A percentile compares a stretch with the other conserved stretches of the same genome.
Evolutionary conservation across 2,888 invertebrate genomes (phyloP).

Genomic region (Aporophyla lueneburgensis): DNA sequence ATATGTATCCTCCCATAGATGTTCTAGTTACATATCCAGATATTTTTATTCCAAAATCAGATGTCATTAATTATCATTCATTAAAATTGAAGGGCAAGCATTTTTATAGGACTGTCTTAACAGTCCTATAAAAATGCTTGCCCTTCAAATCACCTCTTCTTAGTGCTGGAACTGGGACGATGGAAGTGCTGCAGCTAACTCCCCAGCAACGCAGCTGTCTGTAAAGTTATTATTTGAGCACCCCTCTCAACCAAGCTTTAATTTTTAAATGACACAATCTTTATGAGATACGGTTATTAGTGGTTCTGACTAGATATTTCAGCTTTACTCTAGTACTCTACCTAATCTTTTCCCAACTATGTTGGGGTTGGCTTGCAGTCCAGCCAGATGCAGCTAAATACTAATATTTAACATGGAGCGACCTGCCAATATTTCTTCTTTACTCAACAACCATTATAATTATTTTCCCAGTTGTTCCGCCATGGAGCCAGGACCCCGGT

Average conservation of each 20-base stretch:
- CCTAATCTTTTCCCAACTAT: no score
- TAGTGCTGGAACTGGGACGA: neutral
- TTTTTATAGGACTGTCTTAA: no score
- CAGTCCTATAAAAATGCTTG: neutral
- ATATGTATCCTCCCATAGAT: neutral
- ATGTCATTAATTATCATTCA: neutral
- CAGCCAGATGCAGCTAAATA: no score
- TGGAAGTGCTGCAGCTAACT: neutral
- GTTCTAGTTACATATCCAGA: neutral
- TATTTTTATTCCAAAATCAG: neutral
- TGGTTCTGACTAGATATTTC: neutral
- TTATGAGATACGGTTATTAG: neutral
- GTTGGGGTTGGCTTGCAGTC: no score
- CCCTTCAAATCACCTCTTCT: neutral
- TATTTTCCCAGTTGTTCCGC: conserved; percentile 92
- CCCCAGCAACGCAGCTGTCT: neutral
- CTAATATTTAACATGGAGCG: no score
- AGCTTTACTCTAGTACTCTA: no score
- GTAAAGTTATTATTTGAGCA: neutral
- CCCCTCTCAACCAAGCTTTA: neutral
- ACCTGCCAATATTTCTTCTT: neutral
- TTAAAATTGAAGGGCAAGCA: no score
- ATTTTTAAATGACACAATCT: neutral
- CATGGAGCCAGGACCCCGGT: conserved; percentile 96
- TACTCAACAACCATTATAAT: neutral